These are phyloP conservation scores for Triops longicaudatus DNA, from an alignment of 1,140 invertebrate genomes.

Conservation along the genomic window DNA sequence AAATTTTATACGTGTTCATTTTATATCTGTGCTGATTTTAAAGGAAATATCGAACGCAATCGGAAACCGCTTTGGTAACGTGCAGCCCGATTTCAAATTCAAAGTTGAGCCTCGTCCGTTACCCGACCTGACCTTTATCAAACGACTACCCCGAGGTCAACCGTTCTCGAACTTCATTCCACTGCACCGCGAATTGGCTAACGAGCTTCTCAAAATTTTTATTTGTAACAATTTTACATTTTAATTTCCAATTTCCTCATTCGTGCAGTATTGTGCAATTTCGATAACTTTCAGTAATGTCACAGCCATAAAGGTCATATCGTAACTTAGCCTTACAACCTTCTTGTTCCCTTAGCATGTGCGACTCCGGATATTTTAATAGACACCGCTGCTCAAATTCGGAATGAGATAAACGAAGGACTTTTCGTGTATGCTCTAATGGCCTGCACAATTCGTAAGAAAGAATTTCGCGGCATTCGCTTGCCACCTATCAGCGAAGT, in stretches of 20 bases:
- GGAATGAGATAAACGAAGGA: constrained; percentile 32
- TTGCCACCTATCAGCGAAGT: constrained; percentile 33
- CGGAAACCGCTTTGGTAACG: neutral
- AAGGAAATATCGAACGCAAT: no score
- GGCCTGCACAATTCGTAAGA: constrained; percentile 24
- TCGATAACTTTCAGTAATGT: constrained; percentile 14
- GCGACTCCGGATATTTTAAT: constrained; percentile 17
- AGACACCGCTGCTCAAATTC: constrained; percentile 27
- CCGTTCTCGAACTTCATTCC: constrained; percentile 32
- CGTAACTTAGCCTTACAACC: no score
- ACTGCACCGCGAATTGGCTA: constrained; percentile 30
- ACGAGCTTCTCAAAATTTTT: constrained; percentile 29
- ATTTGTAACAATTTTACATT: constrained; percentile 27
- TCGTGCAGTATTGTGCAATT: no score
- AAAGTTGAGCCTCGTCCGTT: neutral
- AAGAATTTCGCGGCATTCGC: constrained; percentile 30
- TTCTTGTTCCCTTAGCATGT: no score
- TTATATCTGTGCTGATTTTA: no score
- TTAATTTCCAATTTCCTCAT: neutral
- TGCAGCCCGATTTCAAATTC: neutral
- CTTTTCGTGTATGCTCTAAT: constrained; percentile 32
- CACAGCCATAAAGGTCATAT: no score
- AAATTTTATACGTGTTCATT: no score
- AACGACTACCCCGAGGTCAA: constrained; percentile 27
- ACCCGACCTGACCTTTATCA: constrained; percentile 20